These are phyloP conservation scores for Nesometra sesokonis DNA, from an alignment of 35 echinoderm and acorn worm genomes.

Conservation along the genomic window DNA sequence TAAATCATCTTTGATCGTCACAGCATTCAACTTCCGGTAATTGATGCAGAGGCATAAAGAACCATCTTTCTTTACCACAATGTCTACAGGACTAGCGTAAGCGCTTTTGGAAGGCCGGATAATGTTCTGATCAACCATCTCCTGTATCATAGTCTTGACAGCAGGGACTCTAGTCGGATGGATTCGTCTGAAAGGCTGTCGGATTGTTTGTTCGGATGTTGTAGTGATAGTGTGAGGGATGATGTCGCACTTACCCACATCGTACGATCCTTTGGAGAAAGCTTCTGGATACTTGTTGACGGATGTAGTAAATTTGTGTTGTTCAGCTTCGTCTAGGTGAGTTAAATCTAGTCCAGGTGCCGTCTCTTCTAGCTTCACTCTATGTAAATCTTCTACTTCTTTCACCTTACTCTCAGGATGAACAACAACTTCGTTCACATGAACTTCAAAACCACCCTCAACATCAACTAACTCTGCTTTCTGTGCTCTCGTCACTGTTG, in stretches of 20 bases:
- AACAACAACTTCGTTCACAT: not conserved
- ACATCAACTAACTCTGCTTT: not conserved
- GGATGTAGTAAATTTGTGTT: not conserved
- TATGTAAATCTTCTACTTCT: not conserved
- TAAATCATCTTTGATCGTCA: too few species aligned
- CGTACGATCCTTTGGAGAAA: conserved; percentile 10
- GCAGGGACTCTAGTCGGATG: not conserved
- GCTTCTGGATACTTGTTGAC: not conserved
- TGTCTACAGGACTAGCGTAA: too few species aligned
- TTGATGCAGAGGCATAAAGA: too few species aligned
- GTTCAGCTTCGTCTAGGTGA: not conserved
- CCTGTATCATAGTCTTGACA: conserved; percentile 14
- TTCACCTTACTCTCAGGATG: not conserved
- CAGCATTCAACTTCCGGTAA: too few species aligned
- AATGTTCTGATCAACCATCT: conserved; percentile 15
- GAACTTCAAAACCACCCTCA: not conserved
- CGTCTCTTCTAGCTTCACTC: not conserved
- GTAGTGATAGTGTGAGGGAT: conserved; percentile 14
- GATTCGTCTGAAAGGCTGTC: conserved; percentile 8
- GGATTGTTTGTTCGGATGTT: not conserved
- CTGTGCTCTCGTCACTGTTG: not conserved
- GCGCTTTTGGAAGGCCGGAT: conserved; percentile 24
- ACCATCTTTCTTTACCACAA: too few species aligned
- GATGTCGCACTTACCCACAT: conserved; percentile 16
- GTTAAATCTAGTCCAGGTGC: not conserved